phyloP scores from a whole-genome alignment of 2,113 vertebrate genomes.

The Budorcas taxicolor region DNA sequence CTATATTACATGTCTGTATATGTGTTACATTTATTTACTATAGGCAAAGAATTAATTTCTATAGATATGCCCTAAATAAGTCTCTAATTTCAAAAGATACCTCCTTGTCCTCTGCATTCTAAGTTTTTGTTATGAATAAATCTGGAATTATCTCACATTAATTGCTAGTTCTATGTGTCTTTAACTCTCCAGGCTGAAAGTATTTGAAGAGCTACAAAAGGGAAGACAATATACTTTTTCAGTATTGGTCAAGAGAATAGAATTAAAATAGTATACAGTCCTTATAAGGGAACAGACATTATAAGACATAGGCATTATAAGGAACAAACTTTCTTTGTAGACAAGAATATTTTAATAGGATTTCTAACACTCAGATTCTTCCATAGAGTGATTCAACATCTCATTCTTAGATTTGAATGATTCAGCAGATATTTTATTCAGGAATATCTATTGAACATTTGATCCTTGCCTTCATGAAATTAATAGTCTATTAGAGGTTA shows the following conservation, averaged over 20 bases:
- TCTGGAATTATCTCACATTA: background rate
- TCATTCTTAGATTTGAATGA: background rate
- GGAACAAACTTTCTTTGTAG: background rate
- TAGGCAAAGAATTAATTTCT: background rate
- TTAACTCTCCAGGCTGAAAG: background rate
- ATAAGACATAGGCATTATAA: background rate
- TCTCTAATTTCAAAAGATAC: background rate
- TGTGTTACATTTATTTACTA: background rate
- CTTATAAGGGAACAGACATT: background rate
- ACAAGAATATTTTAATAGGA: background rate
- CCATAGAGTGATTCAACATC: background rate
- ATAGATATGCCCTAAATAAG: background rate
- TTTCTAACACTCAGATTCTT: background rate
- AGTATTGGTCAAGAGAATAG: background rate
- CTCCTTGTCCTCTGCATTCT: background rate
- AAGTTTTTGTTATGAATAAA: background rate
- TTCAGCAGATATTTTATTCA: background rate
- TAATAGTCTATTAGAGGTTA: background rate
- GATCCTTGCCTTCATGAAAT: background rate
- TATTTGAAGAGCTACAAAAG: background rate
- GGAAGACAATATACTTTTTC: background rate
- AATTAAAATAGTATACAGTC: background rate
- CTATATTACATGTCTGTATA: background rate
- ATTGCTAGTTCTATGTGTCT: background rate
- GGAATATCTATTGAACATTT: background rate